Base-by-base conservation (phyloP, 2,797 vertebrate genomes). In the Margarornis squamiger region DNA sequence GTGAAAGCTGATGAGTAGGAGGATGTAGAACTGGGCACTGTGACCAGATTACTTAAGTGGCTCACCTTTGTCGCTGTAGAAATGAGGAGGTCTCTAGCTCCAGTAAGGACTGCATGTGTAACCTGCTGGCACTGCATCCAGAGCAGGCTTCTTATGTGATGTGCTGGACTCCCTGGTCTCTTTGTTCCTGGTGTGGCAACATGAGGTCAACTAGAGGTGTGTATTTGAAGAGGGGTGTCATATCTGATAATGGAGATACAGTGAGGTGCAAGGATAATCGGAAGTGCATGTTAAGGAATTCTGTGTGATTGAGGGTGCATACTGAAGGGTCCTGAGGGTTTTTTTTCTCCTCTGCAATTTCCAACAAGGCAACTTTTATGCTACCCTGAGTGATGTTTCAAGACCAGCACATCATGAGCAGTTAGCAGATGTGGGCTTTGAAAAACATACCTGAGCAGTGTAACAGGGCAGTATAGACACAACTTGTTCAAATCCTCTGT, bases 231-330 rank as follows among this genome's bases (percentile, higher is more conserved):
- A 78, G 36, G 6, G 3, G n/a, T 54, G 18, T 18, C 27, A 23
- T 0, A 0, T 51, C 13, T 23, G 38, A 59, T 9, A 30, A 6
- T 24, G 4, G 4, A 6, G 18, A 7, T 13, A 22, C 49, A 39
- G 34, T 8, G 10, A 57, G 23, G 24, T 3, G 4, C 16, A 39
- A 68, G 15, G 29, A 21, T 54, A 70, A 68, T 2, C 14, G 26
- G 29, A 92, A 73, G 19, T 49, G 45, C 14, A 1, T 20, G 7
- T 67, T 51, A 41, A 63, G 39, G 54, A 49, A 34, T 63, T 63
- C 45, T 23, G 22, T 14, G 19, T 52, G 30, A 63, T 41, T 38
- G 32, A 76, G 21, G 13, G 18, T 76, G 29, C 2, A 1, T 78
- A n/a, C 36, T 32, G 4, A 34, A 76, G 21, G 6, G 7, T 84